A percentile compares a stretch with the other conserved stretches of the same genome.
These are phyloP conservation scores for Caenorhabditis tropicalis DNA, from an alignment of 1,140 invertebrate genomes.

Conservation along the genomic window DNA sequence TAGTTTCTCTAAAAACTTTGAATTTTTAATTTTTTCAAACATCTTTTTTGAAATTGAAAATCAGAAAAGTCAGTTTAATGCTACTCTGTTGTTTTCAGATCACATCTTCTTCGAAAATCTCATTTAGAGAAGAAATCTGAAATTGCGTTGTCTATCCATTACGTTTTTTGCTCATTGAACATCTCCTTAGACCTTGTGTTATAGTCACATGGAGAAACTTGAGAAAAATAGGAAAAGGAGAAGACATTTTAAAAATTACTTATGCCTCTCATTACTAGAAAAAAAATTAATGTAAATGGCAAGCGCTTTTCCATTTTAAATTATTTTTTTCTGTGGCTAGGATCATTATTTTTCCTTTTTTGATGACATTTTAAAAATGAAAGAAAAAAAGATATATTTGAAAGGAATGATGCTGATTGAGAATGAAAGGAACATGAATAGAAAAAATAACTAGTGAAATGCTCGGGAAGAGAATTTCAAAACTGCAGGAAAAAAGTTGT, in stretches of 20 bases:
- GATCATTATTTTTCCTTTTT: not conserved
- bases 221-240: not conserved
- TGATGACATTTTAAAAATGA: not conserved
- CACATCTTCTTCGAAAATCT: not conserved
- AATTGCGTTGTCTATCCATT: not conserved
- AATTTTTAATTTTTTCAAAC: no score
- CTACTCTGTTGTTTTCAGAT: not conserved
- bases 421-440: not conserved
- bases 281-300: not conserved
- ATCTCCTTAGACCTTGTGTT: not conserved
- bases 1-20: no score
- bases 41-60: no score
- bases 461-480: not conserved
- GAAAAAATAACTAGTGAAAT: not conserved
- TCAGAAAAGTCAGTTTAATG: no score
- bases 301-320: not conserved
- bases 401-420: not conserved
- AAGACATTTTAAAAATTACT: not conserved
- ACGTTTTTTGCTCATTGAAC: slow-evolving; percentile 33
- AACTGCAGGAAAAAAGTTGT: not conserved
- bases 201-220: not conserved
- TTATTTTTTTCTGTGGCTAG: not conserved
- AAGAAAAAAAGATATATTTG: not conserved
- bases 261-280: not conserved
- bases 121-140: not conserved